These are phyloP conservation scores for Drosophila bipectinata DNA, from an alignment of 1,140 invertebrate species.

Conservation along the genomic window DNA sequence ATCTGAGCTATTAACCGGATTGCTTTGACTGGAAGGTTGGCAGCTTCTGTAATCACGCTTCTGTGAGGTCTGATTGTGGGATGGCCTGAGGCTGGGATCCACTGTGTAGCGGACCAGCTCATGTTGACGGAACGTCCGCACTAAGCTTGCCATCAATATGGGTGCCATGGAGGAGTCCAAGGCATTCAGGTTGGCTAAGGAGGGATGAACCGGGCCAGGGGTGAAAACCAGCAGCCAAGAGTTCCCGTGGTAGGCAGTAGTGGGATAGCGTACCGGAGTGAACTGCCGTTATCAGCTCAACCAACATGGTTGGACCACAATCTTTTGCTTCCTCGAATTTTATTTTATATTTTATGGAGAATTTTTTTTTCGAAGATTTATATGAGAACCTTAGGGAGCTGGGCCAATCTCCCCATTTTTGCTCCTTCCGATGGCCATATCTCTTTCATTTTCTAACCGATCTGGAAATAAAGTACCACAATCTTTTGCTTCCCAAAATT, in stretches of 20 bases:
- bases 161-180: slow-evolving; percentile 91
- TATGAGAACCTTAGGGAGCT: too few relatives aligned
- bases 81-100: slow-evolving; percentile 93
- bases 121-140: slow-evolving; percentile 94
- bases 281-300: slow-evolving; percentile 91
- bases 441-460: too few relatives aligned
- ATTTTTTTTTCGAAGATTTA: too few relatives aligned
- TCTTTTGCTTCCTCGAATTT: slow-evolving; percentile 85
- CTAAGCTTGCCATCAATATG: slow-evolving; percentile 97
- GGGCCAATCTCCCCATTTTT: too few relatives aligned
- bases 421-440: too few relatives aligned
- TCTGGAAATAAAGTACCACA: too few relatives aligned
- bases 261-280: slow-evolving; percentile 98
- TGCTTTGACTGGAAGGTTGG: slow-evolving; percentile 92
- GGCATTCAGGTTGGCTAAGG: slow-evolving; percentile 95
- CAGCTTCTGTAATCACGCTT: slow-evolving; percentile 97
- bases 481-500: slow-evolving; percentile 2
- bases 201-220: slow-evolving; percentile 98
- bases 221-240: slow-evolving; percentile 98
- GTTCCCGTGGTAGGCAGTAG: slow-evolving; percentile 97
- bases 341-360: slow-evolving; percentile 32
- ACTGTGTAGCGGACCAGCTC: slow-evolving; percentile 87
- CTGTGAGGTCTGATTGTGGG: slow-evolving; percentile 94
- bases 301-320: slow-evolving; percentile 93
- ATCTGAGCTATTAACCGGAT: neutral